phyloP scores from a whole-genome alignment of 2,797 vertebrate genomes.

The Anniella stebbinsi region DNA sequence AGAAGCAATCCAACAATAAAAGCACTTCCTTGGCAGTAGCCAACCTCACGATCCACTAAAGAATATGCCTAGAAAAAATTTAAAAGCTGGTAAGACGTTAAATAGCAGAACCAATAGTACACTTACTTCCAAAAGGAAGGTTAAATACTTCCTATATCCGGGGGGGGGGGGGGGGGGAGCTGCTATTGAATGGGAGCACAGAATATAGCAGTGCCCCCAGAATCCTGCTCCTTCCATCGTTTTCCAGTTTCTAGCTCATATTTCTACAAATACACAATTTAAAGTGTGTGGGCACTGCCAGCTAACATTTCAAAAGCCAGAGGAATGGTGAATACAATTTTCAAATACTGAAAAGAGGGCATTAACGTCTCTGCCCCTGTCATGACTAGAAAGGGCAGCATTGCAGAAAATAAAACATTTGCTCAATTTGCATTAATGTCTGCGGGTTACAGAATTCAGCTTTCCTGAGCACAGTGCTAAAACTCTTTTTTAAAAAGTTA shows the following conservation, averaged over 20 bases:
- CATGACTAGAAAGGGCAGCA: not conserved
- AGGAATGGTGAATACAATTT: not conserved
- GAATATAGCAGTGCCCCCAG: not conserved
- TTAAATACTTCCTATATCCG: not conserved
- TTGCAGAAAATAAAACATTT: not conserved
- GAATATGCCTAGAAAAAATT: slow-evolving; percentile 91
- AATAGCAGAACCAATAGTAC: slow-evolving; percentile 4
- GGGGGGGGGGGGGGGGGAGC: not conserved
- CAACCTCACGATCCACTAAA: slow-evolving; percentile 97
- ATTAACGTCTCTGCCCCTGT: not conserved
- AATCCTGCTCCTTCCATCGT: not conserved
- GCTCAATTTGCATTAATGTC: not conserved
- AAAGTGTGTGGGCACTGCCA: not conserved
- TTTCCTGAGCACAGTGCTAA: not conserved
- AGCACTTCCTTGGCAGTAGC: slow-evolving; percentile 98
- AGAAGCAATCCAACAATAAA: slow-evolving; percentile 98
- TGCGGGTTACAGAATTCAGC: not conserved
- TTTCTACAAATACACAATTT: not conserved
- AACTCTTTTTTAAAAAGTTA: not conserved
- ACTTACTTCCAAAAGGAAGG: not conserved
- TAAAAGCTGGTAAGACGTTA: slow-evolving; percentile 29
- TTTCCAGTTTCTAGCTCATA: not conserved
- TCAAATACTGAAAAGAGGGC: not conserved
- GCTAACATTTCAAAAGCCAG: not conserved
- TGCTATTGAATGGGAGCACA: not conserved